Conservation (phyloP, 2,888 invertebrate genomes). For the Belgica antarctica region DNA sequence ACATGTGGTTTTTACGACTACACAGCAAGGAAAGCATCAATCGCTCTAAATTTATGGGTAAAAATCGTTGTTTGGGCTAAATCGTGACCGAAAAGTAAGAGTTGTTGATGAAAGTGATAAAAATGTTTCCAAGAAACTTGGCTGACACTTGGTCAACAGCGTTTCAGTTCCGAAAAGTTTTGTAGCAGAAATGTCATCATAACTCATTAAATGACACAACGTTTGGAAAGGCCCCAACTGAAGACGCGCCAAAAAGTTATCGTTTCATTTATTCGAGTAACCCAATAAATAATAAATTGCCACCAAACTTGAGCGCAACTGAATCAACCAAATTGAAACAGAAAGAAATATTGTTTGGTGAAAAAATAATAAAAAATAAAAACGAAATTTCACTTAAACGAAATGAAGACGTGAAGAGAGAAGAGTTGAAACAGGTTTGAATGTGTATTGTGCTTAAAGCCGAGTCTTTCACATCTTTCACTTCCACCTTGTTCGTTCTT, state of each 20-base stretch:
- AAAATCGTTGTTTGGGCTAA: no score
- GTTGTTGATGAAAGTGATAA: no score
- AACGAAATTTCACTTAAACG: constrained; percentile 17
- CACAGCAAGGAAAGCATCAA: no score
- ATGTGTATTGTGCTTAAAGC: constrained; percentile 20
- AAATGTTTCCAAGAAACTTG: no score
- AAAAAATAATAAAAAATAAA: background rate
- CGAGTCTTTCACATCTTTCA: background rate
- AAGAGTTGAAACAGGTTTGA: constrained; percentile 33
- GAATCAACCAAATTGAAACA: constrained; percentile 20
- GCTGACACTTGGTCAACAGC: no score
- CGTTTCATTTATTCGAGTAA: background rate
- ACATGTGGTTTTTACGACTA: no score
- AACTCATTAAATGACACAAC: no score
- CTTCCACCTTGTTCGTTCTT: constrained; percentile 48
- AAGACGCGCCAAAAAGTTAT: no score
- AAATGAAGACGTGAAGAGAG: constrained; percentile 20
- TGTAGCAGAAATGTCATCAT: background rate
- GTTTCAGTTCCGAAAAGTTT: no score
- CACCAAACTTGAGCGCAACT: constrained; percentile 15
- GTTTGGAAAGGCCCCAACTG: no score
- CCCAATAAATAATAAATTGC: constrained; percentile 14
- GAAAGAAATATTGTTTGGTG: background rate
- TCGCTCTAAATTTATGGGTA: no score
- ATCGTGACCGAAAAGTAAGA: no score